Evolutionary conservation across 2,888 invertebrate genomes (phyloP), one percentile per base, ranked within the genome.

Genomic region (Choristoneura rosaceana): DNA sequence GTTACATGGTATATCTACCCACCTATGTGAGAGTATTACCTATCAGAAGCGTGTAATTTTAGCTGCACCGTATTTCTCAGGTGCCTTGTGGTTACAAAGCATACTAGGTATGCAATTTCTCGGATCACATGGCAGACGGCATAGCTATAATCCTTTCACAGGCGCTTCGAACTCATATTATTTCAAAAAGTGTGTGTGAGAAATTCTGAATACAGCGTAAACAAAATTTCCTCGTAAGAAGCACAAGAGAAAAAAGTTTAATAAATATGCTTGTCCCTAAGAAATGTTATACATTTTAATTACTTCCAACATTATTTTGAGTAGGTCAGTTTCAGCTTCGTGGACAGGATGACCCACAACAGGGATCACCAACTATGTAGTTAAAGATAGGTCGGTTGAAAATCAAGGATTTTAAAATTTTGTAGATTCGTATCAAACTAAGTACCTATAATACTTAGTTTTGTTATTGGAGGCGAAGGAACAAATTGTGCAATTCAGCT

Each of bases 31-130:
- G 47, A n/a, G 17, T 38, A 7, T 38, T 38, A 38, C 38, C 38
- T 52, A 52, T 33, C 33, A 58, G 25, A 33, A 25, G 4, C 7
- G 3, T 59, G n/a, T 33, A 69, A 61, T 69, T 14, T 69, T 14
- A 17, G 47, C 68, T 45, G 25, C 17, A 33, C 43, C 41, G 63
- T 15, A 55, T 34, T 69, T 25, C 47, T 45, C 43, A 17, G 38
- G 25, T 45, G 70, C 63, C 47, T 41, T 64, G 55, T 0, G 3
- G 15, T 25, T 25, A 17, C n/a, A 64, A 38, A 34, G 64, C 34
- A 15, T 70, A 59, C n/a, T n/a, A n/a, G n/a, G 25, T 25, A 25
- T 65, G 70, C 50, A 70, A 65, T 70, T 70, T 70, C 65, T 65
- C 70, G 70, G 70, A 33, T 70, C 64, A 15, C 8, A n/a, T 60